A percentile compares a stretch with the other conserved stretches of the same genome.
These are phyloP conservation scores for Anseranas semipalmata DNA, from an alignment of 2,113 vertebrate species.

Conservation along the genomic window DNA sequence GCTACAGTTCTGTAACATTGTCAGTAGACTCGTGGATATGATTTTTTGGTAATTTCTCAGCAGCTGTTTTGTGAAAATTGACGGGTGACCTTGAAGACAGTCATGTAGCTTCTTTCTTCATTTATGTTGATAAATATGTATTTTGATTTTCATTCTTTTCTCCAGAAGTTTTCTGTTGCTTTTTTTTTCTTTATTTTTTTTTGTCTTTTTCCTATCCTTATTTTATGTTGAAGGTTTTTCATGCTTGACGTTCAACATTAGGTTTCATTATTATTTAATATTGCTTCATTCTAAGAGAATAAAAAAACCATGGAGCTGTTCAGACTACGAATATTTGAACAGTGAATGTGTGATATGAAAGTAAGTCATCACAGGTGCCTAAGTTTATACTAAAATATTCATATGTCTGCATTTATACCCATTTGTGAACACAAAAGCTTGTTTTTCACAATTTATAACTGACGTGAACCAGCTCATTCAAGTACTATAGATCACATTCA, in stretches of 20 bases:
- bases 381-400: background rate
- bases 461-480: background rate
- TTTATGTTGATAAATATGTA: background rate
- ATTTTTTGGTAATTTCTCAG: background rate
- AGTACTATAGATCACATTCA: background rate
- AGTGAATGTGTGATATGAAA: background rate
- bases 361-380: background rate
- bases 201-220: background rate
- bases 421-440: background rate
- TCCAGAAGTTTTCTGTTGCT: background rate
- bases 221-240: background rate
- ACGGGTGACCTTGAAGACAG: background rate
- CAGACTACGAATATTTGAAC: background rate
- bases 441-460: background rate
- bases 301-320: background rate
- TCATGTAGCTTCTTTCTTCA: background rate
- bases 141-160: background rate
- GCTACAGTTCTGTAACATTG: background rate
- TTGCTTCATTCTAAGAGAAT: background rate
- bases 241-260: background rate
- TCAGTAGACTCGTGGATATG: background rate
- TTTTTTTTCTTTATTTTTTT: background rate
- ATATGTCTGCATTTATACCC: background rate
- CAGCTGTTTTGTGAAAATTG: background rate
- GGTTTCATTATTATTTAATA: background rate